A percentile compares a stretch with the other conserved stretches of the same genome.
phyloP scores from a whole-genome alignment of 2,113 vertebrate species.

The Rhineura floridana region DNA sequence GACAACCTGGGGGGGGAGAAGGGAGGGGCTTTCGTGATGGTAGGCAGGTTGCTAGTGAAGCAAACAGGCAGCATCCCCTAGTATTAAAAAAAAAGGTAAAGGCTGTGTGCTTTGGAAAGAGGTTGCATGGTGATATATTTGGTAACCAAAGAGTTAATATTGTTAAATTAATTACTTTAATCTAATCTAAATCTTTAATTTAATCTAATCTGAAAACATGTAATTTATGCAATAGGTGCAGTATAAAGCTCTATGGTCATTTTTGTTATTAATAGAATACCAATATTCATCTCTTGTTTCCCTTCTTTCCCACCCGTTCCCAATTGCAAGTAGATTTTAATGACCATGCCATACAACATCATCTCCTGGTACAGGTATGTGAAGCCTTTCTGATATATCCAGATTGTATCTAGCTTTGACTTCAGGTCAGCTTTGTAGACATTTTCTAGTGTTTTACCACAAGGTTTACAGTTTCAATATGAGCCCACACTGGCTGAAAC shows the following conservation, averaged over 20 bases:
- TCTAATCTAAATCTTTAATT: too few relatives aligned
- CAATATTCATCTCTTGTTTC: neutral
- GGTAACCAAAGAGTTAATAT: neutral
- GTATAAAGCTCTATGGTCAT: neutral
- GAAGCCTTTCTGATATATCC: neutral
- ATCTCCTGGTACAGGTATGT: conserved; percentile 2
- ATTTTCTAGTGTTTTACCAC: neutral
- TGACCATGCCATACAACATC: neutral
- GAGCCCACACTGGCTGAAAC: neutral
- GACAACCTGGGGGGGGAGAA: too few relatives aligned
- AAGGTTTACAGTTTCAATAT: neutral
- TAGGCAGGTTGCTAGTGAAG: too few relatives aligned
- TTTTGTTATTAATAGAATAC: neutral
- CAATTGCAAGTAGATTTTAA: neutral
- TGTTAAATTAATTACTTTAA: neutral
- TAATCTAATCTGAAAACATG: neutral
- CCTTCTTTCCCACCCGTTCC: neutral
- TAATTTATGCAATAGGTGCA: neutral
- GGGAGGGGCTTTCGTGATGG: too few relatives aligned
- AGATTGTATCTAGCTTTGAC: neutral
- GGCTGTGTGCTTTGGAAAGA: neutral
- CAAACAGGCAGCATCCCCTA: too few relatives aligned
- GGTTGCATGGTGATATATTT: neutral
- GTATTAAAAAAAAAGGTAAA: too few relatives aligned
- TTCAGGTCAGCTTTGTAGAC: neutral